These are phyloP conservation scores for Fundulus diaphanus DNA, from an alignment of 2,797 vertebrate genomes.

Conservation along the genomic window DNA sequence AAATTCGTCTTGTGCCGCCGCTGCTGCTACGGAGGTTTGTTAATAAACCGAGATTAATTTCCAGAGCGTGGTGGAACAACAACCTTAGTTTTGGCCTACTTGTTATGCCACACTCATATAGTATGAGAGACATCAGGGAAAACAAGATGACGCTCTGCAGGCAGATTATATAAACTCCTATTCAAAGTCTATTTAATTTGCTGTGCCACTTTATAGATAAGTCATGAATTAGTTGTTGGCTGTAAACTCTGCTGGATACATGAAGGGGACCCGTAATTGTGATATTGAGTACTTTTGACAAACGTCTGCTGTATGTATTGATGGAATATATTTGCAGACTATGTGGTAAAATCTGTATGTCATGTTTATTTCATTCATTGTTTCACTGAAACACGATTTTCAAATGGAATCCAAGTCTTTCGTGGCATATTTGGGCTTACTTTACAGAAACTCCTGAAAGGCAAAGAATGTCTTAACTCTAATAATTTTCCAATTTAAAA, in stretches of 20 bases:
- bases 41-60: conserved; percentile 45
- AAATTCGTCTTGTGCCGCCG: conserved; percentile 35
- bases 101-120: conserved; percentile 11
- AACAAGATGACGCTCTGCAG: conserved; percentile 16
- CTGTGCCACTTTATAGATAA: conserved; percentile 1
- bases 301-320: conserved; percentile 8
- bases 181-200: conserved; percentile 11
- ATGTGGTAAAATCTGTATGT: neutral
- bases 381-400: neutral
- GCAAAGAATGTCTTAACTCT: too few species aligned
- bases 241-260: conserved; percentile 14
- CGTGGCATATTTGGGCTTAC: neutral
- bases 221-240: neutral
- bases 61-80: conserved; percentile 7
- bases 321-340: neutral
- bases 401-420: neutral
- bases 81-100: conserved; percentile 16
- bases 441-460: neutral
- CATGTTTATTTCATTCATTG: neutral
- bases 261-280: neutral
- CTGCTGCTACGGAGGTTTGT: conserved; percentile 32
- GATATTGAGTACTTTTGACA: conserved; percentile 20
- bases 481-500: too few species aligned
- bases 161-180: neutral
- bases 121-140: conserved; percentile 1